These are phyloP conservation scores for Heliconius sara DNA, from an alignment of 2,888 invertebrate species.

Conservation along the genomic window DNA sequence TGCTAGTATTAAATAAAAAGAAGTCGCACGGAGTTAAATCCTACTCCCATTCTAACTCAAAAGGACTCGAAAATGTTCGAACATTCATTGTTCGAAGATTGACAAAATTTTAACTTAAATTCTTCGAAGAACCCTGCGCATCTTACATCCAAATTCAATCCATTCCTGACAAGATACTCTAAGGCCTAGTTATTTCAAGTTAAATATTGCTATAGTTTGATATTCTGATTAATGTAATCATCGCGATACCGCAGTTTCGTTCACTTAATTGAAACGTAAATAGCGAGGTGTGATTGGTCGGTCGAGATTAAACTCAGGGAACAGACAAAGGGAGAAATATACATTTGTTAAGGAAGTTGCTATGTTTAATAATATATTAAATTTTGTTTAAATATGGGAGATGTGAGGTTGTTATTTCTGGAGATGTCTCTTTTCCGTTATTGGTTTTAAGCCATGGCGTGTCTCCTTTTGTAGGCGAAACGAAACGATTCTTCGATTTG, in stretches of 20 bases:
- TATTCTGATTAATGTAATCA: conserved; percentile 70
- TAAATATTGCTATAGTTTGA: conserved; percentile 47
- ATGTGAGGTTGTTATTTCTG: background rate
- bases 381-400: background rate
- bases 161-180: conserved; percentile 12
- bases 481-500: background rate
- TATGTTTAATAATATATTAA: conserved; percentile 37
- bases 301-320: conserved; percentile 67
- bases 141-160: background rate
- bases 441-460: background rate
- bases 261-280: conserved; percentile 79
- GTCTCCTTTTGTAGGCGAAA: background rate
- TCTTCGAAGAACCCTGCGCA: background rate
- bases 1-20: too few relatives aligned
- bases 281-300: conserved; percentile 74
- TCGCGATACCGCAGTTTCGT: conserved; percentile 68
- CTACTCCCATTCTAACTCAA: too few relatives aligned
- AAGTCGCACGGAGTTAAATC: too few relatives aligned
- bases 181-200: conserved; percentile 34
- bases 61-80: background rate
- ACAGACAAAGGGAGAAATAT: conserved; percentile 62
- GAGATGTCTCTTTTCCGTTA: background rate
- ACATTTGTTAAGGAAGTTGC: conserved; percentile 53
- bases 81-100: background rate
- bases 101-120: background rate